Evolutionary conservation across 2,113 vertebrate species (phyloP), one percentile per base, ranked within the genome.

Genomic region (Nothobranchius kuhntae): DNA sequence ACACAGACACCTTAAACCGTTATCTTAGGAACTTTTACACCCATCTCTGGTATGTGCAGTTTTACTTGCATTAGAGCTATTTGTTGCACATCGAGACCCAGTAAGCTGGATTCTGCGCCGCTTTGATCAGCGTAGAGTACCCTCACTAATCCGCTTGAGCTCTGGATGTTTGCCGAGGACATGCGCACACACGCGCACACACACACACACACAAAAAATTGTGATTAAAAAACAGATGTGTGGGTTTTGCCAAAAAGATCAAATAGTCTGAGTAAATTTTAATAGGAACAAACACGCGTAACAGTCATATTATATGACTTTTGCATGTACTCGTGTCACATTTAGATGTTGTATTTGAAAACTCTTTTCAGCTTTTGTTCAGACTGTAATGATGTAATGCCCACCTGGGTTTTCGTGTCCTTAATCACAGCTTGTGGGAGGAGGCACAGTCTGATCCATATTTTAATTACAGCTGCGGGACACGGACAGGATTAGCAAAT

Each of bases 221-320:
- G 86, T 89, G 85, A 91, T 89, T 86, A 86, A 87, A 89, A 88
- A 81, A 78, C 83, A 84, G 78, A 87, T 87, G 84, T 71, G 70
- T 56, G 46, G 42, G 44, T 53, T 65, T 36, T 9, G 73, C 81
- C 82, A 75, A 73, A 75, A 72, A 71, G 57, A 76, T 71, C 73
- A 78, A 82, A 86, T 76, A 57, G 70, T 78, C 54, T 5, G 65
- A 78, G 68, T 70, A 65, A 50, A 72, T 78, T 48, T 73, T 67
- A 82, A 47, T 30, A 21, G 60, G 71, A 71, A 42, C 65, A 70
- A 59, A 72, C 17, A 77, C 77, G 71, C 73, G 46, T 76, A 73
- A 77, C 61, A 54, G 53, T 64, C 54, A 8, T 44, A 76, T 73
- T 55, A 15, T 57, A 79, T 9, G 30, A 40, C 1, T 8, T 40